phyloP scores from a whole-genome alignment of 2,113 vertebrate genomes.

The Rhabdomys dilectus region DNA sequence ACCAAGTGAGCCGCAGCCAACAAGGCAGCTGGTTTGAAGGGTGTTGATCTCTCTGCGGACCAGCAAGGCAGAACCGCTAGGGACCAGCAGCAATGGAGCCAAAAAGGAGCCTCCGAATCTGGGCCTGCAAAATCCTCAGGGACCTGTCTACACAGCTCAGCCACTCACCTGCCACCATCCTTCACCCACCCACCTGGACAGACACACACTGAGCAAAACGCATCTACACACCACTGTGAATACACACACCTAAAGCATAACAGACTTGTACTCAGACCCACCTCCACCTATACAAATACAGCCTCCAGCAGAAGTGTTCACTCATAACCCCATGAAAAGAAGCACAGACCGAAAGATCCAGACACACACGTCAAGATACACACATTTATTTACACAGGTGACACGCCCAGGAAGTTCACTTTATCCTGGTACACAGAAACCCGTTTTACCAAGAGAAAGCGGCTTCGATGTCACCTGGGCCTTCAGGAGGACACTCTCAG shows the following conservation, averaged over 20 bases:
- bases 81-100: conserved; percentile 18
- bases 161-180: background rate
- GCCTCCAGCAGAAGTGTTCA: background rate
- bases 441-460: background rate
- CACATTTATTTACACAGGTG: background rate
- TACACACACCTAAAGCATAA: background rate
- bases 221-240: background rate
- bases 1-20: conserved; percentile 73
- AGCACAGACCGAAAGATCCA: background rate
- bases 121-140: background rate
- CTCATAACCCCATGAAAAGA: background rate
- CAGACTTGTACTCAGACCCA: background rate
- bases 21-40: conserved; percentile 78
- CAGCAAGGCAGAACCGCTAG: conserved; percentile 66
- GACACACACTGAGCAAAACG: background rate
- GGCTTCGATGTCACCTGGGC: background rate
- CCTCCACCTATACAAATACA: background rate
- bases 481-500: background rate
- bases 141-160: background rate
- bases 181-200: background rate
- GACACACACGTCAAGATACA: background rate
- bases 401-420: background rate
- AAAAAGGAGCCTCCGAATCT: background rate
- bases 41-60: conserved; percentile 77
- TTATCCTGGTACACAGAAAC: background rate